Conservation (phyloP, 2,888 invertebrate genomes). For the Zaprionus obscuricornis region DNA sequence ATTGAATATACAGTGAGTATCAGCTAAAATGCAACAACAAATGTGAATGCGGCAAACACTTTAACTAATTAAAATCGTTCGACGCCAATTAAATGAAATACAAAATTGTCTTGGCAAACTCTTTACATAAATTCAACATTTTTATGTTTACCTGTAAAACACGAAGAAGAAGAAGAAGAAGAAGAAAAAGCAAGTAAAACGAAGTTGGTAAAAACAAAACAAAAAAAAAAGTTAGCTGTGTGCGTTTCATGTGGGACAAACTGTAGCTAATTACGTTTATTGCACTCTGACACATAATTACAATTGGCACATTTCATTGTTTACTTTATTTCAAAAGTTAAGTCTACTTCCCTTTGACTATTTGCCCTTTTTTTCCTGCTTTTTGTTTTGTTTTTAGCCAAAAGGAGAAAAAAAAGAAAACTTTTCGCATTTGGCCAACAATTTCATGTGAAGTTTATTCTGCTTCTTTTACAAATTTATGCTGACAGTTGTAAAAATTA, state of each 20-base stretch:
- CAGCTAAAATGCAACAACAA: conserved; percentile 1
- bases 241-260: conserved; percentile 5
- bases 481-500: conserved; percentile 61
- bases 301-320: conserved; percentile 64
- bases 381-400: conserved; percentile 46
- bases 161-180: too few species aligned
- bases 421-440: conserved; percentile 57
- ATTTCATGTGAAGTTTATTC: conserved; percentile 50
- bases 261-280: conserved; percentile 55
- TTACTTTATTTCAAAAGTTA: conserved; percentile 64
- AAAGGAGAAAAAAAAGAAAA: conserved; percentile 28
- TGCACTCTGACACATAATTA: conserved; percentile 50
- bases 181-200: too few species aligned
- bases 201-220: too few species aligned
- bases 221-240: too few species aligned
- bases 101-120: conserved; percentile 38
- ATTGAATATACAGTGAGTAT: conserved; percentile 52
- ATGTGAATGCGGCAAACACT: not conserved
- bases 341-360: not conserved
- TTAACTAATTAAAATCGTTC: conserved; percentile 6
- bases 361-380: not conserved
- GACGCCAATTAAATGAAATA: conserved; percentile 40
- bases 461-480: conserved; percentile 49
- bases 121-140: conserved; percentile 29
- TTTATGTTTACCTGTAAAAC: conserved; percentile 24